Base-by-base conservation (phyloP, 2,113 vertebrate genomes). In the Megaceryle torquata region DNA sequence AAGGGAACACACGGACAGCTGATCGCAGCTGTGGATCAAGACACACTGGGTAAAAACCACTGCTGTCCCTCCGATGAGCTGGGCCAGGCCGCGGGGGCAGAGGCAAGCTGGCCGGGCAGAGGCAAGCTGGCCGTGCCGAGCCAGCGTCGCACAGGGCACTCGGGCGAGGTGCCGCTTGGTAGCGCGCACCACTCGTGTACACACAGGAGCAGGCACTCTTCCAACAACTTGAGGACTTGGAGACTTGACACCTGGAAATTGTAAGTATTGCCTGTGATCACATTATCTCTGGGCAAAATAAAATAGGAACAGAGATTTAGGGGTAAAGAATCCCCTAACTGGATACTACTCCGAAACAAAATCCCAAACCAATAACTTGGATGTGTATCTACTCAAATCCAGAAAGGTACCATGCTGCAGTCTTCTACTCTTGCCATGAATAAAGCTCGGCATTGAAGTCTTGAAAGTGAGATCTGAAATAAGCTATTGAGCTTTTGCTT, bases 21-120 rank as follows among this genome's bases (percentile, higher is more conserved):
- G 35, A 31, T 31, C 7, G 35, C 70, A 75, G 29, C 15, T 37
- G 60, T 22, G 29, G 7, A 19, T 10, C 2, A 41, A 18, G 17
- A 7, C 25, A 13, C 6, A 4, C 0, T 1, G 26, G 19, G 10
- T 7, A 5, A 1, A 21, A 13, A 78, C 11, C 29, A 20, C 5
- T 14, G 44, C 69, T 37, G 35, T 4, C 13, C n/a, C 48, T 16
- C 79, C 6, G n/a, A 21, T 17, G 16, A 29, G 51, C 56, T 1
- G 3, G 48, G 24, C 43, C 48, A 29, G 69, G 67, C 44, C 18
- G 29, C 3, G 37, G 1, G 14, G 19, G 10, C 5, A 28, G n/a
- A n/a, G 43, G 9, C 3, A 0, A 59, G 12, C 8, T 0, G 28
- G 20, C 44, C 0, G 0, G 19, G 10, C 5, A 28, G n/a, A n/a